Evolutionary conservation across 30 jellyfish, hydroid and myxozoan genomes (phyloP).

Genomic region (Mastigias papua): DNA sequence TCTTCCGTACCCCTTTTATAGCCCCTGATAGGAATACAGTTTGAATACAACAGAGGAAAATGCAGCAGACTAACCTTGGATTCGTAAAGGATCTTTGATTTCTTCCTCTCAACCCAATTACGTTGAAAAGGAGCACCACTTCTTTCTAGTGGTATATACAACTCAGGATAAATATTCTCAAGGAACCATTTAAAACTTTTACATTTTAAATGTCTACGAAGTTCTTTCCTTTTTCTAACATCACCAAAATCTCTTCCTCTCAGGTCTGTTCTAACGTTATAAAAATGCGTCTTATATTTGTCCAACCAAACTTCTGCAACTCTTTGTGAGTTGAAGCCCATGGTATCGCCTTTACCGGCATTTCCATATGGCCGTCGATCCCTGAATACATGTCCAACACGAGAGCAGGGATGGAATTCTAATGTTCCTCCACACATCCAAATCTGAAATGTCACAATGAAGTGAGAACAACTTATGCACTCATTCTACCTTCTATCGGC

Average conservation of each 20-base stretch:
- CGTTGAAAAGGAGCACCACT: constrained; percentile 75
- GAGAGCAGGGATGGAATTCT: constrained; percentile 92
- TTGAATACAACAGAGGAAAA: background rate
- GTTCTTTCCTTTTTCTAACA: constrained; percentile 57
- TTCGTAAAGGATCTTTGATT: constrained; percentile 43
- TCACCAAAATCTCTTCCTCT: constrained; percentile 53
- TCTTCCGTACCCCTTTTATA: too few relatives aligned
- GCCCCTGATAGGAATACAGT: background rate
- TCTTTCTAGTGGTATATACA: constrained; percentile 80
- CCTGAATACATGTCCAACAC: constrained; percentile 96
- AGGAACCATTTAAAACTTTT: constrained; percentile 83
- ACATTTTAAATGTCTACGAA: constrained; percentile 73
- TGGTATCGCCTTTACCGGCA: constrained; percentile 78
- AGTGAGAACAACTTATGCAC: background rate
- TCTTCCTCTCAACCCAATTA: constrained; percentile 28
- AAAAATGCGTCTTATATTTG: constrained; percentile 78
- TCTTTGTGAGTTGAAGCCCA: constrained; percentile 81
- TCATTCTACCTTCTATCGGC: too few relatives aligned
- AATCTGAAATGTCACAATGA: constrained; percentile 28
- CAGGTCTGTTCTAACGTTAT: constrained; percentile 73
- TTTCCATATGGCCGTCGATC: constrained; percentile 84
- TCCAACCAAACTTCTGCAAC: constrained; percentile 96
- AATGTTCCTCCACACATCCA: constrained; percentile 98
- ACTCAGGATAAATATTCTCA: constrained; percentile 84
- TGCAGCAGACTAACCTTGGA: constrained; percentile 33